Percentiles rank a stretch among this genome's conserved stretches.
Evolutionary conservation across 2,888 invertebrate genomes (phyloP).

Genomic region (Euzophera pinguis): DNA sequence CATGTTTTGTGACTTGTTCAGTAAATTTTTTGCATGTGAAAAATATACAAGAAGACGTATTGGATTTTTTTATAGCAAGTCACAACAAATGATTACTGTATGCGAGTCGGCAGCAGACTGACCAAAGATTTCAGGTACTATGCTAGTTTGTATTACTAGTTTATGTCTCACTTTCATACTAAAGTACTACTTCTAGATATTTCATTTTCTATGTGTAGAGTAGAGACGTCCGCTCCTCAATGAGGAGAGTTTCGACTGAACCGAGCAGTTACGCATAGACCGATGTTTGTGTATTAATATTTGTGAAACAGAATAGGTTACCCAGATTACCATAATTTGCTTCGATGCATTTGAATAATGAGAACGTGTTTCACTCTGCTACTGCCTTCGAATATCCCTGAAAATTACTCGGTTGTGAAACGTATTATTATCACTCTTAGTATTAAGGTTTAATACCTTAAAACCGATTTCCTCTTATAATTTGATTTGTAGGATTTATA

Average conservation of each 20-base stretch:
- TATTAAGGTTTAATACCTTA: slow-evolving; percentile 34
- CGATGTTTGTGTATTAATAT: slow-evolving; percentile 74
- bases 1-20: too few relatives aligned
- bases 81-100: too few relatives aligned
- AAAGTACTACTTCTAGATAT: too few relatives aligned
- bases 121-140: too few relatives aligned
- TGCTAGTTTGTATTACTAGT: too few relatives aligned
- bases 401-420: slow-evolving; percentile 63
- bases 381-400: slow-evolving; percentile 55
- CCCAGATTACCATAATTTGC: slow-evolving; percentile 79
- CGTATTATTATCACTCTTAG: slow-evolving; percentile 50
- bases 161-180: too few relatives aligned
- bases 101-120: too few relatives aligned
- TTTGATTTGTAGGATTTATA: not conserved
- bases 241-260: slow-evolving; percentile 28
- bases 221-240: slow-evolving; percentile 1
- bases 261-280: slow-evolving; percentile 37
- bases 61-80: too few relatives aligned
- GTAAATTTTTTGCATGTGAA: too few relatives aligned
- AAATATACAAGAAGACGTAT: too few relatives aligned
- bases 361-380: slow-evolving; percentile 65
- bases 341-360: slow-evolving; percentile 79
- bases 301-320: slow-evolving; percentile 76
- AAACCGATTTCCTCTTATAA: slow-evolving; percentile 16
- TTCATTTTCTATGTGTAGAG: too few relatives aligned